These are phyloP conservation scores for Lepilemur ruficaudatus DNA, from an alignment of 2,797 vertebrate genomes.

Conservation along the genomic window DNA sequence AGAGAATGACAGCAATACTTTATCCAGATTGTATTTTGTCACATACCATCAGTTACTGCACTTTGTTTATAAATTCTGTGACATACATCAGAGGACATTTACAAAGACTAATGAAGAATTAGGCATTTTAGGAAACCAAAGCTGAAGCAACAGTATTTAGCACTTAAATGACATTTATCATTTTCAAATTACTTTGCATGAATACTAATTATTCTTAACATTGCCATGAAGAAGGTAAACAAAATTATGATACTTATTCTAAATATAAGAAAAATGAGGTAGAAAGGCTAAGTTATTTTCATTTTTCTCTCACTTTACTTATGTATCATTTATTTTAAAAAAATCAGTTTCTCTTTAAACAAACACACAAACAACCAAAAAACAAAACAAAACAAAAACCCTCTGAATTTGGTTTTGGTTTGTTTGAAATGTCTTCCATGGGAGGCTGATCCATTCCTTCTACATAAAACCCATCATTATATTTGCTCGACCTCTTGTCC, in stretches of 20 bases:
- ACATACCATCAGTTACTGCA: background rate
- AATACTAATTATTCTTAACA: constrained; percentile 50
- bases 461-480: background rate
- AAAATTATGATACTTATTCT: background rate
- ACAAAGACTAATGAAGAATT: constrained; percentile 45
- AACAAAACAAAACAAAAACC: background rate
- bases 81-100: constrained; percentile 21
- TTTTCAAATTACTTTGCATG: constrained; percentile 34
- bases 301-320: background rate
- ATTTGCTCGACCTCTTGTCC: background rate
- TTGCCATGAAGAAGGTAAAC: constrained; percentile 23
- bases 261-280: constrained; percentile 25
- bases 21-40: constrained; percentile 23
- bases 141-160: constrained; percentile 39
- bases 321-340: background rate
- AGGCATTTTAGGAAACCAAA: constrained; percentile 60
- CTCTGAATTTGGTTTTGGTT: background rate
- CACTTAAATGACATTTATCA: constrained; percentile 35
- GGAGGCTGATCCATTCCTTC: background rate
- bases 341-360: background rate
- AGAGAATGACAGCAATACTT: background rate
- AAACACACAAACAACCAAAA: background rate
- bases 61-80: background rate
- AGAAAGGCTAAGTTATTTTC: background rate
- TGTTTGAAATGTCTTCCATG: background rate